Base-by-base conservation (phyloP, 2,797 vertebrate genomes). In the Urosaurus nigricauda region DNA sequence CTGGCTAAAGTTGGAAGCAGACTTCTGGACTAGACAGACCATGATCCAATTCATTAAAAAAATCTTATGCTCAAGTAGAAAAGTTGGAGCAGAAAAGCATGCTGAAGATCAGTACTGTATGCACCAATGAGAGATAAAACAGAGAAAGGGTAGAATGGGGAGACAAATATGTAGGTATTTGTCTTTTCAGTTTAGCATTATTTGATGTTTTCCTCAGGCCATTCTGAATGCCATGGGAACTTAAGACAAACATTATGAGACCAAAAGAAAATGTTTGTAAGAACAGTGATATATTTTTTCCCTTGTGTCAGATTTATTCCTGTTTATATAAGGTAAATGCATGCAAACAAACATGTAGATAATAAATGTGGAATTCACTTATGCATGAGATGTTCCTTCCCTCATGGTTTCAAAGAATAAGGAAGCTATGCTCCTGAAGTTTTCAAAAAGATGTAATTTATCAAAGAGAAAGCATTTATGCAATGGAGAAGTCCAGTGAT, bases 401-500 rank as follows among this genome's bases (percentile, higher is more conserved):
- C n/a, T 63, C 65, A 26, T 43, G 14, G 65, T 40, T 74, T 19
- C 12, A 12, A 29, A 79, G 63, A 29, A 26, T 26, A 17, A 14
- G 73, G 12, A 40, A 53, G 70, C 29, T 68, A 12, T 74, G n/a
- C 43, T 35, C 21, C 1, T 14, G 56, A 8, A 3, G 19, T 92
- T 53, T 89, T 84, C 40, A 68, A 80, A 90, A 84, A 84, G 19
- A 81, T 68, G 60, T 65, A 29, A 14, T 0, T 2, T 90, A 88
- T 92, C 78, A 26, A 88, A 85, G 87, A 32, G 17, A 29, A 3
- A 24, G 0, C 86, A 21, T 43, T 89, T 81, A 56, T 1, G 12
- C 4, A 78, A 26, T 83, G 77, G 87, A 58, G 16, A 85, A 90
- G 35, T 71, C 8, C 79, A 7, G 17, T 86, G 85, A 74, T 91